Base-by-base conservation (phyloP, 2,113 vertebrate genomes). In the Gobio gobio region DNA sequence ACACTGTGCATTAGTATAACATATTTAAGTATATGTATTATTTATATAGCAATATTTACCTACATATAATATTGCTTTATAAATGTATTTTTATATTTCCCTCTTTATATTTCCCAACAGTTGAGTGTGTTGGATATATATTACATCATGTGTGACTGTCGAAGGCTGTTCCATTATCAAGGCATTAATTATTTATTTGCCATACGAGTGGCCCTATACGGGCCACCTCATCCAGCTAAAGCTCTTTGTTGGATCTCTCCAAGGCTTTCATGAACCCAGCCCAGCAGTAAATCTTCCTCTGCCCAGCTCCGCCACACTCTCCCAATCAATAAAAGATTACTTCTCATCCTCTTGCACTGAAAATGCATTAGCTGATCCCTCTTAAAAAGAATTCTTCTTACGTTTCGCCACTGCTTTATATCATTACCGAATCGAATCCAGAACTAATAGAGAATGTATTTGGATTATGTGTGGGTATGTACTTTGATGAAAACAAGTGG, bases 241-340 rank as follows among this genome's bases (percentile, higher is more conserved):
- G n/a, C 74, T 85, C 43, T 40, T 49, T 88, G 73, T 24, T 82
- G 51, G 63, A 72, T 77, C 64, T 82, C 63, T 85, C 49, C 20
- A 68, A 79, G 83, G 63, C 75, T 85, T 83, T 88, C 83, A 79
- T 85, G 64, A 83, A 70, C 79, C 86, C 45, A 77, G 66, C 59
- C 45, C 22, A 40, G 83, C 43, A 74, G 47, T 89, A 87, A 85
- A 89, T 87, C 83, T 87, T 75, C 54, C 56, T 33, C 2, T 59
- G 61, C 73, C 64, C 59, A 76, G 78, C 85, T 78, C 68, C 13
- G 56, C 64, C 84, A 66, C 54, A 83, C 79, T 73, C 64, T 66
- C 66, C 56, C 74, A 85, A 87, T 89, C 88, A 87, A 87, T 89
- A 89, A 59, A 43, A 45, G 26, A 78, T 85, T 64, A 88, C 63